Conservation (phyloP, 1,140 invertebrate species). For the Ceratoteleas bidentatus region DNA sequence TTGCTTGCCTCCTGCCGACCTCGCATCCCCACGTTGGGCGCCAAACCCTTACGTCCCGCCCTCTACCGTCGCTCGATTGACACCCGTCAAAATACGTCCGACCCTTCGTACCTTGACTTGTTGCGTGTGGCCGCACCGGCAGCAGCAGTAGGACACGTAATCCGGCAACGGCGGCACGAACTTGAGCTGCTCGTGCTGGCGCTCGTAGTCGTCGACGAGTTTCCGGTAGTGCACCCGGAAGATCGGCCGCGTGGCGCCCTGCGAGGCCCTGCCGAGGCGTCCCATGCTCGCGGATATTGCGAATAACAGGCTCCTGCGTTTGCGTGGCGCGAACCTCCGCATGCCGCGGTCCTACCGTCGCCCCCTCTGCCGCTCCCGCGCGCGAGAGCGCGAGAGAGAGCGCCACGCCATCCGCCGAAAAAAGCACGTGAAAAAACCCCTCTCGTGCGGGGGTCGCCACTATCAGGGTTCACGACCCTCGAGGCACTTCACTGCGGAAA, state of each 20-base stretch:
- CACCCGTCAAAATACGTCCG: conserved; percentile 16
- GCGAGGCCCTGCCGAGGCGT: conserved; percentile 79
- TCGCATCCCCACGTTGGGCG: too few species aligned
- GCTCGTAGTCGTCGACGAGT: conserved; percentile 82
- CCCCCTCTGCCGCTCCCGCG: background rate
- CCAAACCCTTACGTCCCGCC: too few species aligned
- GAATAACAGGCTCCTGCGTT: conserved; percentile 69
- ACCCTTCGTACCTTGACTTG: conserved; percentile 83
- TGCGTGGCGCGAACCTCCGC: conserved; percentile 77
- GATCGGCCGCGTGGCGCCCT: conserved; percentile 78
- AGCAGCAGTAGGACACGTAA: conserved; percentile 85
- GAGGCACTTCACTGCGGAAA: too few species aligned
- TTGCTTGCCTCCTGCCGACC: too few species aligned
- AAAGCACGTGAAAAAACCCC: too few species aligned
- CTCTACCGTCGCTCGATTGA: conserved; percentile 6
- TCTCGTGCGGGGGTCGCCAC: too few species aligned
- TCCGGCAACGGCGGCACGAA: conserved; percentile 82
- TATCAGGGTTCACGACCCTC: too few species aligned
- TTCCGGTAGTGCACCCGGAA: conserved; percentile 84
- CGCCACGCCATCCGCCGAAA: too few species aligned
- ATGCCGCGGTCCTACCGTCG: conserved; percentile 67
- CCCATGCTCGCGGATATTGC: conserved; percentile 81
- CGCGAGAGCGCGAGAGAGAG: too few species aligned
- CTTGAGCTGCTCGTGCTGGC: conserved; percentile 77
- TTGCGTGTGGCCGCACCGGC: conserved; percentile 85